Conservation (phyloP, 2,797 vertebrate genomes). For the Fistularia commersonii region DNA sequence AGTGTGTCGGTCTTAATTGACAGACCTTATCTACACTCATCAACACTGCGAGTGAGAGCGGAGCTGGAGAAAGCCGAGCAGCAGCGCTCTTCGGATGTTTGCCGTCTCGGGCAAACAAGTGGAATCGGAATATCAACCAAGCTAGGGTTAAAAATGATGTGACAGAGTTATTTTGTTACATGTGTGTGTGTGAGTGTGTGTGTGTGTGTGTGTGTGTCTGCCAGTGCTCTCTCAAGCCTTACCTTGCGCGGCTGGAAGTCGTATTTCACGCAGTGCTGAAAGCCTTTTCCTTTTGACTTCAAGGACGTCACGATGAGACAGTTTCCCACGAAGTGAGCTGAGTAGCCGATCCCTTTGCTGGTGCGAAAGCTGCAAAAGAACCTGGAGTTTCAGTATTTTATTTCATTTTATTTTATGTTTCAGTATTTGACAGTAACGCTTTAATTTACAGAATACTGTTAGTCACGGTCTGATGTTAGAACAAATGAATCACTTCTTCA, state of each 20-base stretch:
- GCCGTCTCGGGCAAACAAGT: conserved; percentile 30
- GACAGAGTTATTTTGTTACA: not conserved
- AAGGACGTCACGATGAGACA: conserved; percentile 97
- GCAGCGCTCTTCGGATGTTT: conserved; percentile 3
- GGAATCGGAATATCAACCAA: conserved; percentile 3
- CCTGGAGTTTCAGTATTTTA: too few relatives aligned
- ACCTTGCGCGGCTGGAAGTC: conserved; percentile 99
- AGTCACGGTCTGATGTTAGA: too few relatives aligned
- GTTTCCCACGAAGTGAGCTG: conserved; percentile 98
- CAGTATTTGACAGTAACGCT: too few relatives aligned
- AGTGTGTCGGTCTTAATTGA: conserved; percentile 56
- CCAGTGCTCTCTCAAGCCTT: conserved; percentile 26
- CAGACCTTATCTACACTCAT: conserved; percentile 58
- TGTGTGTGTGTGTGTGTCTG: not conserved
- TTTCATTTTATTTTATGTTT: too few relatives aligned
- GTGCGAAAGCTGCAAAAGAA: conserved; percentile 86
- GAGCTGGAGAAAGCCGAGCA: conserved; percentile 13
- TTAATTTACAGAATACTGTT: too few relatives aligned
- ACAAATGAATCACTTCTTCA: too few relatives aligned
- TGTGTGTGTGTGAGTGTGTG: not conserved
- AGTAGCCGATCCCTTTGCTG: conserved; percentile 98
- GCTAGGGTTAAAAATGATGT: not conserved
- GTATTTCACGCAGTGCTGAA: conserved; percentile 99
- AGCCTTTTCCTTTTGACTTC: conserved; percentile 99
- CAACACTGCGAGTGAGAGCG: conserved; percentile 34